phyloP scores from a whole-genome alignment of 2,113 vertebrate species.

The Phylloscopus trochiloides region DNA sequence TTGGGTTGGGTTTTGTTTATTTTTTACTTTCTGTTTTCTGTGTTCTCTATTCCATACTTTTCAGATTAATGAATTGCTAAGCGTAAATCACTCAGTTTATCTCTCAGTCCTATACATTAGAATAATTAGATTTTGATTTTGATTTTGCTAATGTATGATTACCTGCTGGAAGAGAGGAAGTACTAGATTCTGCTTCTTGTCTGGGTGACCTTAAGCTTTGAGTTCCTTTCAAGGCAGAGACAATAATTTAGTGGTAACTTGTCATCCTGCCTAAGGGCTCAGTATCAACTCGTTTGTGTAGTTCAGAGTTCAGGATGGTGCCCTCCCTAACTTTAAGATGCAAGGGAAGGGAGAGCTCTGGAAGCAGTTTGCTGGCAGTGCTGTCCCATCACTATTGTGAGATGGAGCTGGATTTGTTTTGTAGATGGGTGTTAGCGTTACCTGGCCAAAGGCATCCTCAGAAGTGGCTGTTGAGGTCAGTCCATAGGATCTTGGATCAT shows the following conservation, averaged over 20 bases:
- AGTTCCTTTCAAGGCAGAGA: neutral
- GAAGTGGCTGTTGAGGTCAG: neutral
- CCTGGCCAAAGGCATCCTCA: neutral
- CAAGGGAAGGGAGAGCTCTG: neutral
- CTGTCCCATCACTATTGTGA: neutral
- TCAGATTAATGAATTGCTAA: neutral
- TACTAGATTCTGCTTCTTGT: neutral
- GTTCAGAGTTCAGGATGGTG: neutral
- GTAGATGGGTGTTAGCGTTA: neutral
- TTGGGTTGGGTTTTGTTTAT: neutral
- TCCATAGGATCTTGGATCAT: neutral
- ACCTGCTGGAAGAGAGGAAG: neutral
- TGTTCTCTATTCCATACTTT: neutral
- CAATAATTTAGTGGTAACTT: neutral
- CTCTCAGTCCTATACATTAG: neutral
- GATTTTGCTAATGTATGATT: neutral
- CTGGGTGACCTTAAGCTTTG: neutral
- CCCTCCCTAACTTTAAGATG: neutral
- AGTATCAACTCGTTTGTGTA: neutral
- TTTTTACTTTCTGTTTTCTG: neutral
- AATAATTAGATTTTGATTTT: neutral
- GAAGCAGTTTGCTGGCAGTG: neutral
- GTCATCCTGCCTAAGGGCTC: neutral
- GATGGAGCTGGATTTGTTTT: neutral
- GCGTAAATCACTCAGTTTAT: neutral